Base-by-base conservation (phyloP, 2,797 vertebrate genomes). In the Thunnus albacares region DNA sequence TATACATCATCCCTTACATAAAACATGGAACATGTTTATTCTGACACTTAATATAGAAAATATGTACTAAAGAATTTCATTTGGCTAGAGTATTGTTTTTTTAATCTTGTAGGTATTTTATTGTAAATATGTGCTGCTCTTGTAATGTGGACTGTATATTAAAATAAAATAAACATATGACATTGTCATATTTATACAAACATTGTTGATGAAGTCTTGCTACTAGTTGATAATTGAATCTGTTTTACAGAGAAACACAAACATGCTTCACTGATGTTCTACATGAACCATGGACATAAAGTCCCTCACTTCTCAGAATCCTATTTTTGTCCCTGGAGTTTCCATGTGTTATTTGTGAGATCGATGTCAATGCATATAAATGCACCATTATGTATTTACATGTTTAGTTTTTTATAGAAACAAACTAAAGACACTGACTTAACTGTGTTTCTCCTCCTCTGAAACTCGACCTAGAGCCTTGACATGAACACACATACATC, bases 141-240 rank as follows among this genome's bases (percentile, higher is more conserved):
- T 92, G 89, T 93, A 88, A 89, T 93, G 92, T 94, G 92, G 85
- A 92, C 87, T 94, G 91, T 92, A 94, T 87, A 94, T 92, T 87
- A 91, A 93, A 93, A 89, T 88, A 84, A 90, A 92, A 82, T 87
- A 76, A 91, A 91, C 77, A 77, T 58, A 80, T 69, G 58, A 28
- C 24, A 70, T 77, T 83, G 78, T 77, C 79, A 60, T 90, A 90
- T 90, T 93, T 71, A 89, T 92, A 90, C 60, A 88, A 58, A 83
- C 45, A 51, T 55, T 56, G 26, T 66, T 57, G 70, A 56, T 52
- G n/a, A 62, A 8, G 10, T 66, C 57, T 66, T 79, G 26, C 24
- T 76, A 15, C 69, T 5, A 22, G 15, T 17, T 68, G 45, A 33
- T 59, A 35, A 14, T 12, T 47, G 0, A 26, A 26, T 12, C 2